Percentiles rank a stretch among this genome's conserved stretches.
phyloP scores from a whole-genome alignment of 2,113 vertebrate genomes.

The Hemiprocne comata region DNA sequence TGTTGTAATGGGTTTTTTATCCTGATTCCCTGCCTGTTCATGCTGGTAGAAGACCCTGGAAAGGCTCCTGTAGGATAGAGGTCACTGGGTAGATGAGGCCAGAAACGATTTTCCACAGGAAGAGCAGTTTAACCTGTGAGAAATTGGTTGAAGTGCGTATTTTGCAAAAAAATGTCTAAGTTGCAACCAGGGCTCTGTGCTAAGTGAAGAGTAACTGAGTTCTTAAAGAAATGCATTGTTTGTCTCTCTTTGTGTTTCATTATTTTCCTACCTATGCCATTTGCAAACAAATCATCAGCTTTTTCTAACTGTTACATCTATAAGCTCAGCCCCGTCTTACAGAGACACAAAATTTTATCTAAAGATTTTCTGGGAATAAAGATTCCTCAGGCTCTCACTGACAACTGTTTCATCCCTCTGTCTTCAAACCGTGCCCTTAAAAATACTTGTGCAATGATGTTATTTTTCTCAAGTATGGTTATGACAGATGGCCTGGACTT shows the following conservation, averaged over 20 bases:
- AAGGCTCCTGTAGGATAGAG: neutral
- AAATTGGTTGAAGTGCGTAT: neutral
- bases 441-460: neutral
- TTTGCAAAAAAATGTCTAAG: neutral
- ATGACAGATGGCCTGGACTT: neutral
- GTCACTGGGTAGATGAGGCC: neutral
- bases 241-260: neutral
- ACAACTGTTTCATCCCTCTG: neutral
- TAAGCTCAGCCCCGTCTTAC: neutral
- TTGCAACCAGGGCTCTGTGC: neutral
- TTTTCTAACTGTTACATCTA: neutral
- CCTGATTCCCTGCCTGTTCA: neutral
- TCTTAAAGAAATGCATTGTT: neutral
- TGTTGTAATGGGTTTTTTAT: neutral
- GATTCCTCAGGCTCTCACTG: neutral
- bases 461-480: neutral
- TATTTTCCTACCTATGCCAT: neutral
- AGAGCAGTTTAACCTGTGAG: neutral
- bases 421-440: neutral
- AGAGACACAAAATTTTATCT: neutral
- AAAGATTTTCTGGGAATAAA: neutral
- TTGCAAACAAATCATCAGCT: neutral
- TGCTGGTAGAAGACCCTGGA: neutral
- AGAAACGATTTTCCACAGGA: neutral
- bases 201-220: neutral